Conservation (phyloP, 1,140 invertebrate genomes). For the Oryzaephilus surinamensis region DNA sequence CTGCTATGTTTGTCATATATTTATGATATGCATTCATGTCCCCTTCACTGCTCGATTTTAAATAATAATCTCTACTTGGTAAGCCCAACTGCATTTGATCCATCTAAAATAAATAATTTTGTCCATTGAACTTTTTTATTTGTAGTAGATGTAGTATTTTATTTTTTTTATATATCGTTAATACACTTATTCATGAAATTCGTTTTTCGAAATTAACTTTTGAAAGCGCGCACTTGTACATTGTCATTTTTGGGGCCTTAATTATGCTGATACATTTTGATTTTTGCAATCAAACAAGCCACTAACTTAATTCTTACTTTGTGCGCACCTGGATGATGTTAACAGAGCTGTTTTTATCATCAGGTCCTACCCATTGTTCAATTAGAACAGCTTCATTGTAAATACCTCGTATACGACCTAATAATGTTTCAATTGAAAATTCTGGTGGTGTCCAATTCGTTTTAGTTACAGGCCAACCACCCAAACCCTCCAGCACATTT, state of each 20-base stretch:
- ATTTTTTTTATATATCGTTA: too few species aligned
- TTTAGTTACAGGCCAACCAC: slow-evolving; percentile 69
- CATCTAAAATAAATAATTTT: slow-evolving; percentile 46
- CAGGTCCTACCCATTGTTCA: slow-evolving; percentile 73
- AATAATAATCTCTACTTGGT: slow-evolving; percentile 71
- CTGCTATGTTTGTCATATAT: slow-evolving; percentile 67
- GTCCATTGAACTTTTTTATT: too few species aligned
- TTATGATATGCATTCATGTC: slow-evolving; percentile 63
- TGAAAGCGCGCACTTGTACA: too few species aligned
- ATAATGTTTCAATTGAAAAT: slow-evolving; percentile 49
- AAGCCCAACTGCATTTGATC: slow-evolving; percentile 72
- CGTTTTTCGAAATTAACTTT: too few species aligned
- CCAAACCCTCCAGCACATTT: slow-evolving; percentile 47
- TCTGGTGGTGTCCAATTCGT: slow-evolving; percentile 49
- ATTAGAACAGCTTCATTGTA: slow-evolving; percentile 66
- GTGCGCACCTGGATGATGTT: slow-evolving; percentile 74
- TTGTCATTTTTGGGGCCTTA: too few species aligned
- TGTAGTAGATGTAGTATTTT: too few species aligned
- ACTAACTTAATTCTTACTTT: slow-evolving; percentile 38
- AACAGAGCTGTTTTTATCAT: slow-evolving; percentile 74
- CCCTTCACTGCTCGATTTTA: slow-evolving; percentile 55
- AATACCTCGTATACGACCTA: slow-evolving; percentile 55
- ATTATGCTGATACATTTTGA: too few species aligned
- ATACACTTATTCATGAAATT: too few species aligned
- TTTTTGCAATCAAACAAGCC: too few species aligned